Conservation (phyloP, 2,797 vertebrate genomes). For the Labeo calbasu region DNA sequence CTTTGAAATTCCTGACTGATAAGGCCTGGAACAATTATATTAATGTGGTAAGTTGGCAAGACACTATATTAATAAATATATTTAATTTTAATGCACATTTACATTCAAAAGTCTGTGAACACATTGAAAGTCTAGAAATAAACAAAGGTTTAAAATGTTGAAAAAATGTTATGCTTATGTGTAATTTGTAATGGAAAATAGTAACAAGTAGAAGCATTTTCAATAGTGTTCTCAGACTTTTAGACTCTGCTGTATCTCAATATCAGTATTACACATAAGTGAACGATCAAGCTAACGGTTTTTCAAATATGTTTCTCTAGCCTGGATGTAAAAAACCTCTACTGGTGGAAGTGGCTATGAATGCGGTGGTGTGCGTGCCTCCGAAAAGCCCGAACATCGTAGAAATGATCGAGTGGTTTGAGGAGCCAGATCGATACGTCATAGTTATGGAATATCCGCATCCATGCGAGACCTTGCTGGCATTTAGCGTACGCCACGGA, state of each 20-base stretch:
- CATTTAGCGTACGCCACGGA: neutral
- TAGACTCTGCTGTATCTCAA: neutral
- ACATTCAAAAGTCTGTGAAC: no score
- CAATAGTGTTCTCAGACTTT: neutral
- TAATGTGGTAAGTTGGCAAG: neutral
- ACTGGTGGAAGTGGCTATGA: neutral
- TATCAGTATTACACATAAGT: neutral
- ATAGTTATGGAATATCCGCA: constrained; percentile 14
- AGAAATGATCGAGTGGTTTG: constrained; percentile 4
- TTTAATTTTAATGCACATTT: neutral
- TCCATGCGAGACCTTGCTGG: neutral
- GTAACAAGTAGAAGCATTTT: neutral
- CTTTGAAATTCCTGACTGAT: neutral
- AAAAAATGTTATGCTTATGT: neutral
- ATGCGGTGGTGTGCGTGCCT: neutral
- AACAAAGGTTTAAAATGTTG: neutral
- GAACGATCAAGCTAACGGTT: neutral
- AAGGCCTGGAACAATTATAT: neutral
- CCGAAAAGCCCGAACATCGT: neutral
- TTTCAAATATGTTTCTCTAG: neutral
- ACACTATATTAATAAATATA: neutral
- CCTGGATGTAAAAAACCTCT: neutral
- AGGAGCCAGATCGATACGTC: neutral
- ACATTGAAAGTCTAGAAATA: neutral
- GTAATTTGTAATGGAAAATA: neutral